Evolutionary conservation across 1,140 invertebrate species (phyloP).

Genomic region (Drosophila repletoides): DNA sequence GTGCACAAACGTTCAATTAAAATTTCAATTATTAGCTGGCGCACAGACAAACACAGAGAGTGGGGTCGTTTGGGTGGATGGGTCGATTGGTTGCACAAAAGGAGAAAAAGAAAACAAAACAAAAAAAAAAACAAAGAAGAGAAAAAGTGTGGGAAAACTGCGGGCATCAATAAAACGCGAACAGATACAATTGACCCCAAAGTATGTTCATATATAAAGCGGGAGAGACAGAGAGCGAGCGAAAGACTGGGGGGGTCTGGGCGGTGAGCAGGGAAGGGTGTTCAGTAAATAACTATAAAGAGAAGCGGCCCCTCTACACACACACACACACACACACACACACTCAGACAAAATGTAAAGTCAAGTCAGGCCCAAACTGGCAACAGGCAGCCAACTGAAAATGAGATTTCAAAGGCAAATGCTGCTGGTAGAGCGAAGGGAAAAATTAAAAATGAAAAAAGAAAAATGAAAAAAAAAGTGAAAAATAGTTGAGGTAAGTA

Average conservation of each 20-base stretch:
- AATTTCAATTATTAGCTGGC: slow-evolving; percentile 70
- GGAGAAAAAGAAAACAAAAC: background rate
- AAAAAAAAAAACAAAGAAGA: background rate
- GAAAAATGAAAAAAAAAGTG: slow-evolving; percentile 13
- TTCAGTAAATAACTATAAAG: slow-evolving; percentile 3
- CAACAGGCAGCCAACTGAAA: slow-evolving; percentile 19
- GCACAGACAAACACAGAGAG: slow-evolving; percentile 25
- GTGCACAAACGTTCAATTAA: slow-evolving; percentile 61
- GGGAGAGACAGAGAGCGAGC: background rate
- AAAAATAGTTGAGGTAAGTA: slow-evolving; percentile 13
- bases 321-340: too few relatives aligned
- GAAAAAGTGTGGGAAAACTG: background rate
- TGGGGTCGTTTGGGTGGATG: background rate
- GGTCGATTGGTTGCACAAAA: background rate
- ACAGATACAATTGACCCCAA: slow-evolving; percentile 30
- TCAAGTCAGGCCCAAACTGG: background rate
- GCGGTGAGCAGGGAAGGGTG: background rate
- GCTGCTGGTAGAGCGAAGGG: background rate
- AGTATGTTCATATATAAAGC: background rate
- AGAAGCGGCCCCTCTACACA: background rate
- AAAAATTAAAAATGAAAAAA: background rate
- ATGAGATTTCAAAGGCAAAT: slow-evolving; percentile 14
- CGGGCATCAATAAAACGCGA: slow-evolving; percentile 12
- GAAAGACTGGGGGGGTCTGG: background rate
- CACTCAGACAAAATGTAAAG: slow-evolving; percentile 14